Percentiles rank a stretch among this genome's conserved stretches.
These are phyloP conservation scores for Achatina immaculata DNA, from an alignment of 1,140 invertebrate genomes.

Conservation along the genomic window DNA sequence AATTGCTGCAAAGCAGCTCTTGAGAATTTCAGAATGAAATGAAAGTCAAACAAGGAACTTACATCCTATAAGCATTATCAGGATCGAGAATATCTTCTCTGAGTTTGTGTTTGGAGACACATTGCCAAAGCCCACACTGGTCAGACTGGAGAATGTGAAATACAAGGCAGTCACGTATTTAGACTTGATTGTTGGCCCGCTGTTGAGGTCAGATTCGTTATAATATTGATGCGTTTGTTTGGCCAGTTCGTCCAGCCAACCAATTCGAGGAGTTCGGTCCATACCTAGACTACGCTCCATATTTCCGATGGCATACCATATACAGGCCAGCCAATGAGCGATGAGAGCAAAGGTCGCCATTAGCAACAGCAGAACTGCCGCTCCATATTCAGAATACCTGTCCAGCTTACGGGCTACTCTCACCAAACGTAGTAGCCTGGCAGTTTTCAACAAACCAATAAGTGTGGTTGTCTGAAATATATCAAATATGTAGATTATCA, in stretches of 20 bases:
- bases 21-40: too few species aligned
- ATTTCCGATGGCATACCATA: constrained; percentile 99
- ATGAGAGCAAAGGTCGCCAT: constrained; percentile 99
- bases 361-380: constrained; percentile 93
- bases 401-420: constrained; percentile 98
- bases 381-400: constrained; percentile 98
- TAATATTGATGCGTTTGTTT: constrained; percentile 67
- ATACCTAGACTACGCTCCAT: constrained; percentile 78
- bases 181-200: constrained; percentile 69
- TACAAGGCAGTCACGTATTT: constrained; percentile 95
- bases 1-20: too few species aligned
- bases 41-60: too few species aligned
- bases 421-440: constrained; percentile 92
- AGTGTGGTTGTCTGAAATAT: constrained; percentile 92
- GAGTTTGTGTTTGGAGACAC: constrained; percentile 95
- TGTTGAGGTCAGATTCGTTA: constrained; percentile 56
- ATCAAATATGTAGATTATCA: too few species aligned
- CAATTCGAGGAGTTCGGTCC: constrained; percentile 79
- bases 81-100: constrained; percentile 83
- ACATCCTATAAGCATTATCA: constrained; percentile 72
- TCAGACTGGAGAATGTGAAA: constrained; percentile 96
- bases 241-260: constrained; percentile 93
- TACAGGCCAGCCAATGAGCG: constrained; percentile 99
- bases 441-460: constrained; percentile 98
- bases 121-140: constrained; percentile 97